Conservation (phyloP, 2,888 invertebrate species). For the Torymus auratus region DNA sequence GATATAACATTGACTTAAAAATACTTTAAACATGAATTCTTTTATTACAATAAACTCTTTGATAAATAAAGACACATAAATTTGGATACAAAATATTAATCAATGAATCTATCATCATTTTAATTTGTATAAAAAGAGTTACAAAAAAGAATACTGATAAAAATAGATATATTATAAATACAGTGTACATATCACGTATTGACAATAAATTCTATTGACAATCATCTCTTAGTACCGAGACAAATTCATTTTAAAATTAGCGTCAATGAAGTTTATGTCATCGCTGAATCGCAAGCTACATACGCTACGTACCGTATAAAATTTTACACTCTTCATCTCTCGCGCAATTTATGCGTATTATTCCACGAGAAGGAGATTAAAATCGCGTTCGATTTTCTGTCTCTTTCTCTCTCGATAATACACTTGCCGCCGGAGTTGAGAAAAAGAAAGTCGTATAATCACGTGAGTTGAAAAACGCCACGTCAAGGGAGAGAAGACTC, state of each 20-base stretch:
- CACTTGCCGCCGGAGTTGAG: neutral
- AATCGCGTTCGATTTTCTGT: neutral
- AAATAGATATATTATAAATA: conserved; percentile 51
- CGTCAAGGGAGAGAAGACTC: conserved; percentile 23
- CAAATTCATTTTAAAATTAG: conserved; percentile 31
- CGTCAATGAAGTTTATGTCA: conserved; percentile 6
- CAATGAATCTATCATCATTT: conserved; percentile 24
- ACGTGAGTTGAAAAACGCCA: conserved; percentile 5
- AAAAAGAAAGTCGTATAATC: conserved; percentile 36
- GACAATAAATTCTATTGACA: conserved; percentile 43
- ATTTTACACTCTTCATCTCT: conserved; percentile 1
- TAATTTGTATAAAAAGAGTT: conserved; percentile 51
- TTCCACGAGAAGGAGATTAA: neutral
- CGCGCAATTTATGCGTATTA: neutral
- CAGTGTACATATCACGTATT: conserved; percentile 47
- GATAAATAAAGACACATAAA: conserved; percentile 40
- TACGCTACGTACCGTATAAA: conserved; percentile 37
- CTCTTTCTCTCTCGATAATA: neutral
- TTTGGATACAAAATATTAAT: conserved; percentile 43
- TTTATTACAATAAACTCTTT: conserved; percentile 40
- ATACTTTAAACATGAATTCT: conserved; percentile 6
- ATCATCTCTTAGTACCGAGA: conserved; percentile 24
- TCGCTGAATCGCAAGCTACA: neutral
- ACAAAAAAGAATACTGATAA: conserved; percentile 55
- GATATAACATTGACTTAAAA: conserved; percentile 23